Base-by-base conservation (phyloP, 2,888 invertebrate genomes). In the Philereme vetulata region DNA sequence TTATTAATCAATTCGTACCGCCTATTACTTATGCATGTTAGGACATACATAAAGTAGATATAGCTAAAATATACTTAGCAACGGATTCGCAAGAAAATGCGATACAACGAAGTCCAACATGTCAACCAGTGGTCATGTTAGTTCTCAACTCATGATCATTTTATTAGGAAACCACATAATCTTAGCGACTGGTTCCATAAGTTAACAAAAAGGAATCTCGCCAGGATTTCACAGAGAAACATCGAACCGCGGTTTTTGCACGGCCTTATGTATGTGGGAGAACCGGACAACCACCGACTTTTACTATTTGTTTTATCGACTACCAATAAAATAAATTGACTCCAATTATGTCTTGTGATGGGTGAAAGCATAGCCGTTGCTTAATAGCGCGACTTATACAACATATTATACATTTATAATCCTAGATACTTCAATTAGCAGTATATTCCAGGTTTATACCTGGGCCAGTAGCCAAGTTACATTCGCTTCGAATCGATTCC, bases 241-340 rank as follows among this genome's bases (percentile, higher is more conserved):
- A 57, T 49, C 52, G 57, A 43, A 52, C 48, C 53, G 51, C 60
- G 66, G 67, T 62, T 72, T 72, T 67, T 68, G 68, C 68, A 64
- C 59, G 53, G 52, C 11, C 51, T 21, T 49, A 61, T 65, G 76
- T 49, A 61, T 65, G 76, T 76, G 71, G 75, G 75, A 61, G 70
- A 66, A 74, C 73, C 69, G 69, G 75, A 67, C 59, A 46, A 53
- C 62, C 57, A 63, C 65, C 52, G 56, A 70, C 71, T 75, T 74
- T 74, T 75, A 73, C 72, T 76, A 73, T 76, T 77, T 76, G 65
- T 77, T 71, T 72, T 72, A 69, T 70, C 61, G 60, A 60, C 56
- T 9, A 43, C 63, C 65, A 71, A 77, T 77, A 70, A 74, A 77
- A 75, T 71, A 68, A 72, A 76, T 76, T 70, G 74, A 63, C 66